phyloP scores from a whole-genome alignment of 2,797 vertebrate genomes.

The Pteronotus mesoamericanus region DNA sequence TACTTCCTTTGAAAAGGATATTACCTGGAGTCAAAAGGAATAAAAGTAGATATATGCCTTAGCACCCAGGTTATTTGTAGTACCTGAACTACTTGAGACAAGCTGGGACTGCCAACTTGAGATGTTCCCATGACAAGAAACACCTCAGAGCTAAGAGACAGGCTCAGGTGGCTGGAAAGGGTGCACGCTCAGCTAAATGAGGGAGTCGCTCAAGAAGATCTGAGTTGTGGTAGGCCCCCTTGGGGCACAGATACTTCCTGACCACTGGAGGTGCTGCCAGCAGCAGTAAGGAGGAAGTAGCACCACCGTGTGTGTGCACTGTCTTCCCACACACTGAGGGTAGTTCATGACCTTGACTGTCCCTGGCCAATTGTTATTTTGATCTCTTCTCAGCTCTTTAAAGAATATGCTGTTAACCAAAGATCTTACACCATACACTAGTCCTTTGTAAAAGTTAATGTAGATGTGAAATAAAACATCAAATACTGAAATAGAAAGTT shows the following conservation, averaged over 20 bases:
- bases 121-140: neutral
- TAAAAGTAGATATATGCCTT: slow-evolving; percentile 22
- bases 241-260: slow-evolving; percentile 1
- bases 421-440: neutral
- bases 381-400: slow-evolving; percentile 41
- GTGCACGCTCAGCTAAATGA: slow-evolving; percentile 11
- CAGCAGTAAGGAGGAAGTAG: neutral
- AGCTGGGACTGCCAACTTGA: neutral
- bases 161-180: neutral
- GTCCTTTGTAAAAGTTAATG: slow-evolving; percentile 42
- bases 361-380: slow-evolving; percentile 33
- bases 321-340: neutral
- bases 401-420: slow-evolving; percentile 5
- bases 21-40: neutral
- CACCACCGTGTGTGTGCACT: neutral
- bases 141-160: neutral
- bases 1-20: neutral
- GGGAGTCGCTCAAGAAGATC: neutral
- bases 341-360: neutral
- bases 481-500: slow-evolving; percentile 45
- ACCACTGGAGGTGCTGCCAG: neutral
- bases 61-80: slow-evolving; percentile 24
- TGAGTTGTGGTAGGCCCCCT: slow-evolving; percentile 16
- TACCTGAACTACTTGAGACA: neutral
- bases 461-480: slow-evolving; percentile 21